A percentile compares a stretch with the other conserved stretches of the same genome.
These are phyloP conservation scores for Pangasianodon hypophthalmus DNA, from an alignment of 2,113 vertebrate genomes.

Conservation along the genomic window DNA sequence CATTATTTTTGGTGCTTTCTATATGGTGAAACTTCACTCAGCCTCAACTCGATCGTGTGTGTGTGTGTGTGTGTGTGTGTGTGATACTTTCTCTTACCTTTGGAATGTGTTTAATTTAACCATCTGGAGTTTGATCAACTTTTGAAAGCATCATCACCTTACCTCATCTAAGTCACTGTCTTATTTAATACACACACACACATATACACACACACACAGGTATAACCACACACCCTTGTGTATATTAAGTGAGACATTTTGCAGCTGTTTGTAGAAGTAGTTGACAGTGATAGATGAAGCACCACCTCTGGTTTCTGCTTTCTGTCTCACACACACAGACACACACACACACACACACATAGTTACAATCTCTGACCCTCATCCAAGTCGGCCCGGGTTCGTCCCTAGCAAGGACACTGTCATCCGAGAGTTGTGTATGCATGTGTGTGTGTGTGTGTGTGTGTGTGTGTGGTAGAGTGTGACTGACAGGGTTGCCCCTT, in stretches of 20 bases:
- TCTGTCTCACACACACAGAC: conserved; percentile 65
- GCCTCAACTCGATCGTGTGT: background rate
- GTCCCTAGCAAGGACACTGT: conserved; percentile 44
- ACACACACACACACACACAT: conserved; percentile 37
- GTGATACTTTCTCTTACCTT: background rate
- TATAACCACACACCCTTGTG: conserved; percentile 53
- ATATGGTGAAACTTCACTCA: background rate
- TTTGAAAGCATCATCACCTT: conserved; percentile 24
- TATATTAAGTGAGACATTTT: conserved; percentile 72
- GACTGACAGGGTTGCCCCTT: conserved; percentile 48
- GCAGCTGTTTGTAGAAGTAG: conserved; percentile 74
- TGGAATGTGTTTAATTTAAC: conserved; percentile 31
- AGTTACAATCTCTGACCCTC: conserved; percentile 46
- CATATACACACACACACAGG: conserved; percentile 49
- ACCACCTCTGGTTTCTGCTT: conserved; percentile 74
- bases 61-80: background rate
- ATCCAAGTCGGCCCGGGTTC: conserved; percentile 60
- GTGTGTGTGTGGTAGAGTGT: conserved; percentile 48
- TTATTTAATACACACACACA: conserved; percentile 36
- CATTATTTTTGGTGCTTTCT: background rate
- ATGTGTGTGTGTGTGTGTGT: conserved; percentile 44
- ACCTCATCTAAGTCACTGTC: conserved; percentile 6
- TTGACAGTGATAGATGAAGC: conserved; percentile 77
- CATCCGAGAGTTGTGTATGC: conserved; percentile 51
- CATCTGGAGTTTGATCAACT: conserved; percentile 8